Evolutionary conservation across 2,888 invertebrate genomes (phyloP), one percentile per base, ranked within the genome.

Genomic region (Acronicta psi): DNA sequence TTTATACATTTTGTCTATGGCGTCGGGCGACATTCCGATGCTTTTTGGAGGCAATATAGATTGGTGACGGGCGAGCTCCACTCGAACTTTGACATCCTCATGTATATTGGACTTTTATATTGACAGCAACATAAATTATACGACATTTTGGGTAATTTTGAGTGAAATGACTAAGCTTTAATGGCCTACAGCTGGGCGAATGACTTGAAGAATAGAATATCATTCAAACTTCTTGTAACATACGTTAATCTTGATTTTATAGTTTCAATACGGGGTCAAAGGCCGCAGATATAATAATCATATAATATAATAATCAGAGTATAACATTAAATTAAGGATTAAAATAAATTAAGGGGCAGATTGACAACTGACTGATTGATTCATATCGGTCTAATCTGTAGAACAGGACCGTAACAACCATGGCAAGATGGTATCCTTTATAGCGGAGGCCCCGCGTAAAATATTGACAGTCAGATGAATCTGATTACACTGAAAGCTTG

Each of bases 1-100:
- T 69, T 74, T 72, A 72, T 71, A 72, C 53, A 68, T 76, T 69
- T 69, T 42, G 70, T 73, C 55, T 68, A 59, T 50, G 50, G 60
- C 70, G 61, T 56, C 36, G 56, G 58, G 50, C 65, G 67, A 63
- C 75, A 77, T 81, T 74, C 77, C 77, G 66, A 69, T 66, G 72
- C 43, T 55, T 50, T 67, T 63, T 55, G 67, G 59, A 53, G 64
- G 62, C 62, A 69, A 72, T 71, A 76, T 67, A 74, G 75, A 77
- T 76, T 67, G 71, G 64, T 73, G 73, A 75, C 68, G 60, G 66
- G 59, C 50, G 72, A 57, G 60, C 64, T 68, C 64, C 54, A 57
- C 63, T 51, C 77, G 81, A 81, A 81, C 81, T 81, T 75, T 80
- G 81, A 81, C 81, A 80, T 77, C 73, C 75, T 64, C 69, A 54